Evolutionary conservation across 2,113 vertebrate genomes (phyloP), one percentile per base, ranked within the genome.

Genomic region (Plecotus auritus): DNA sequence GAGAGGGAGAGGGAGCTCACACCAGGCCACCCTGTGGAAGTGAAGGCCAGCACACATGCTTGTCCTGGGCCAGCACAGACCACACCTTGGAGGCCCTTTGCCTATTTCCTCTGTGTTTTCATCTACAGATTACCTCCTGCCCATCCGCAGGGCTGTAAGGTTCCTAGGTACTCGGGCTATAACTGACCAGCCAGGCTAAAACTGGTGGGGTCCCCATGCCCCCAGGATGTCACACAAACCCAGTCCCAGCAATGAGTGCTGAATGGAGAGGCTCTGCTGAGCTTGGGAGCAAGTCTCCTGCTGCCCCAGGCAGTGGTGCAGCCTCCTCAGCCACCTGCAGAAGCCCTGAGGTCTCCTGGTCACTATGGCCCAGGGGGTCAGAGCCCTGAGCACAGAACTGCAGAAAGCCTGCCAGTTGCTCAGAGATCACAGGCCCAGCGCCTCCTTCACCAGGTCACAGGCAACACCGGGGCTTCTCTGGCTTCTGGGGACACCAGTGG

Each of bases 241-340:
- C 83, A 76, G 47, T 26, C 54, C 32, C 30, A 16, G 69, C 23
- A 30, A 5, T 11, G 3, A 35, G 32, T 0, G 22, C 73, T 51
- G 4, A 5, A 5, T 1, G 40, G 28, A 32, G n/a, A 49, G 42
- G 7, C 23, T 90, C n/a, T 10, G 28, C 70, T 1, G 35, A 32
- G 22, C 56, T 6, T 7, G 9, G 89, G 45, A 13, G 37, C 0
- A 0, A 9, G 12, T 13, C 30, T 1, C 1, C 35, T 1, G 28
- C 22, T 54, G 7, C 3, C 61, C 40, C 0, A 6, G 61, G 59
- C 9, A 17, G 0, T 30, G 45, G 13, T 6, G 3, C 59, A 23
- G 42, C 35, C 45, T 81, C 81, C 13, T 42, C 3, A 40, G 45
- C 14, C 35, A 8, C 45, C 6, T 23, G 20, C 3, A 26, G 37